Evolutionary conservation across 2,113 vertebrate genomes (phyloP), one percentile per base, ranked within the genome.

Genomic region (Ia io): DNA sequence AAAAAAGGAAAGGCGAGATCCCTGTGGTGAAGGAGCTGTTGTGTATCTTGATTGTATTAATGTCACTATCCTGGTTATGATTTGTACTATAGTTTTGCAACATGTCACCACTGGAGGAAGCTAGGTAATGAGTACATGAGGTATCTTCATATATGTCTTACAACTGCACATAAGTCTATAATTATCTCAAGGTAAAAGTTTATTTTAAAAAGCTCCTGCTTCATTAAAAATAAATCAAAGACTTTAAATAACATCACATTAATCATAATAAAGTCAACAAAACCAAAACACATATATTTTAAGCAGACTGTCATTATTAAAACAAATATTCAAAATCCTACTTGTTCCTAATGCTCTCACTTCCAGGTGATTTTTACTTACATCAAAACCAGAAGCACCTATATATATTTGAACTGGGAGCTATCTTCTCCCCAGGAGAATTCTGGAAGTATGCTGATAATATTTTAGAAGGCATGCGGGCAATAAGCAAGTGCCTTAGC

Each of bases 381-480:
- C 16, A 83, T 67, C 61, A 32, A 85, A 74, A 47, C 9, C 91
- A 71, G 70, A 84, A 84, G 32, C 25, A 49, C 40, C 53, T 91
- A 32, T 44, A 42, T 44, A 73, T 77, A 47, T 89, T 69, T 10
- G 30, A 82, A 76, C 9, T 76, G 10, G 18, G 6, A 88, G 51
- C 73, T 88, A 44, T 87, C 35, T 88, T 78, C 47, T 59, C 23
- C 37, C 77, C 6, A 49, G 28, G 10, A 86, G 16, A 95, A 69
- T 78, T 90, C 32, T 84, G 40, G 30, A 92, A 92, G 73, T 85
- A 87, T 30, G 63, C 10, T 80, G 44, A 95, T 92, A 84, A 96
- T 14, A 87, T 92, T 90, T 94, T 94, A 71, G 78, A 94, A 87
- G 86, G 37, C 51, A 87, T 56, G 63, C 71, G 40, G 78, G 65